Base-by-base conservation (phyloP, 2,888 invertebrate species). In the Tanypteryx hageni region DNA sequence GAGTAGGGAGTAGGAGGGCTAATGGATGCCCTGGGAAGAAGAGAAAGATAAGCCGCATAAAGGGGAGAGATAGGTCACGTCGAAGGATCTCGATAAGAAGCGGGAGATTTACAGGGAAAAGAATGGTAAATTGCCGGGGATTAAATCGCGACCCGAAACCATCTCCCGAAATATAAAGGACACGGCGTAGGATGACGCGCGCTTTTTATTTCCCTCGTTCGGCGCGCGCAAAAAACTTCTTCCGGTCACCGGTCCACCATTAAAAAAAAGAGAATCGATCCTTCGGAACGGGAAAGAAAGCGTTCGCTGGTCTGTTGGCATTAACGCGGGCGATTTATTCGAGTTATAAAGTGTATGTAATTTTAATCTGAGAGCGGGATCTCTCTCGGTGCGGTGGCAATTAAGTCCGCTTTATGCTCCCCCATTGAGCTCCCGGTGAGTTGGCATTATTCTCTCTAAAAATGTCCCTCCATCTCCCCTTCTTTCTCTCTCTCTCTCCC, bases 361-460 rank as follows among this genome's bases (percentile, higher is more conserved):
- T 76, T 76, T 76, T 27, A 76, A 76, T 76, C 76, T 76, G 44
- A 44, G 44, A 44, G 44, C 44, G 44, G 44, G 5, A 44, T 44
- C 14, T 14, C 76, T 0, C 76, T 76, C 16, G 27, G 76, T 27
- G 22, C 76, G 27, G 76, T 57, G 22, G 58, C 58, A 58, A 58
- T 22, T 85, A 58, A 85, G 85, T 57, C 85, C 10, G 61, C 59
- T 61, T 86, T 57, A 27, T 86, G 59, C 86, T 61, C 14, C 27
- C 76, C 85, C 85, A 58, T 22, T 58, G 76, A 76, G 76, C 76
- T 27, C 22, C 76, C 22, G 76, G 76, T 76, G 76, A 76, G 76
- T 76, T 27, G 76, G 27, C 76, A 76, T 76, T 76, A 76, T 76
- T 76, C 76, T 27, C 76, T 76, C 76, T 76, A 76, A 76, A 76